A percentile compares a stretch with the other conserved stretches of the same genome.
These are phyloP conservation scores for Lampris megalopsis DNA, from an alignment of 2,113 vertebrate species.

Conservation along the genomic window DNA sequence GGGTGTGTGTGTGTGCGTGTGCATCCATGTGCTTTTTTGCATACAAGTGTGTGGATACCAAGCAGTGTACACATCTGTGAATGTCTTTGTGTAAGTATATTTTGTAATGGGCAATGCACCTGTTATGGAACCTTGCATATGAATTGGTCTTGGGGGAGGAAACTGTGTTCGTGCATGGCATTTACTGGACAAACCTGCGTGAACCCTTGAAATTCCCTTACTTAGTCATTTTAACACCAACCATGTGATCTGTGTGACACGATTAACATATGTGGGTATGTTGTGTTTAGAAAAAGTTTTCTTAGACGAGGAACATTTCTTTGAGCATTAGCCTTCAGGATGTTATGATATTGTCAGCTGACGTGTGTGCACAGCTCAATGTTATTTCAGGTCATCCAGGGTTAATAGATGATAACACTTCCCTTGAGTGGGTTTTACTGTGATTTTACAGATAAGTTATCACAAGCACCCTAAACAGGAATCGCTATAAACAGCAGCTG, in stretches of 20 bases:
- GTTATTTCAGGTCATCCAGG: constrained; percentile 32
- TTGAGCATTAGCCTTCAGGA: constrained; percentile 39
- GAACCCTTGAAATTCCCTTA: constrained; percentile 52
- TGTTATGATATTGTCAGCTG: constrained; percentile 62
- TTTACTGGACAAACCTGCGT: constrained; percentile 32
- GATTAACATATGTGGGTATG: constrained; percentile 48
- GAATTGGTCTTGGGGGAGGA: constrained; percentile 20
- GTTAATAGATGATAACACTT: constrained; percentile 4
- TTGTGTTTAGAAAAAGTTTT: constrained; percentile 63
- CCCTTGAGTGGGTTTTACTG: neutral
- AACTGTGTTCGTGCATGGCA: constrained; percentile 31
- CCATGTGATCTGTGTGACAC: constrained; percentile 60
- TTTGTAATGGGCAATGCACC: neutral
- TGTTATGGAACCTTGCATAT: constrained; percentile 15
- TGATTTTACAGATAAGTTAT: neutral
- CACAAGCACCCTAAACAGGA: neutral
- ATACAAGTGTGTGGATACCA: neutral
- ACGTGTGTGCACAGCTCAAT: constrained; percentile 19
- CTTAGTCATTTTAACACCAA: constrained; percentile 50
- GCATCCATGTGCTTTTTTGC: constrained; percentile 16
- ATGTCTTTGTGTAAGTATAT: neutral
- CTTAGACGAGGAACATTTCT: constrained; percentile 31
- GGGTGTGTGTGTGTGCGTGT: constrained; percentile 7
- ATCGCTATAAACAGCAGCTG: neutral
- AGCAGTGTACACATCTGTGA: too few relatives aligned